A percentile compares a stretch with the other conserved stretches of the same genome.
These are phyloP conservation scores for Amphipoea oculea DNA, from an alignment of 2,888 invertebrate genomes.

Conservation along the genomic window DNA sequence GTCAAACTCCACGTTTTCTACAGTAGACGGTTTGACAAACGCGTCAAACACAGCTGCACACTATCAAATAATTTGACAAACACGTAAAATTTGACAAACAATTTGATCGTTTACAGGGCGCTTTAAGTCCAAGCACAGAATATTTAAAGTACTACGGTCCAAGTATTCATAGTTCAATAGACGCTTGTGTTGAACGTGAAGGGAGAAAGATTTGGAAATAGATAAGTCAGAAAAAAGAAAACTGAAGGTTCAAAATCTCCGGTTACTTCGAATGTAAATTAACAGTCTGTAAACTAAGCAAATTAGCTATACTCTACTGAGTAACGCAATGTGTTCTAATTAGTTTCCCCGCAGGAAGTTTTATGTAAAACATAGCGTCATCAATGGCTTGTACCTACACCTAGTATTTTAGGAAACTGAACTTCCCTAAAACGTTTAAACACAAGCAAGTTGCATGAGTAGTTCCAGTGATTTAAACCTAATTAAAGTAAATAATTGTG, in stretches of 20 bases:
- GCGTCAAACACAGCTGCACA: too few relatives aligned
- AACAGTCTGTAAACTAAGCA: constrained; percentile 8
- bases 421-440: constrained; percentile 30
- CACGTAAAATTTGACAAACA: too few relatives aligned
- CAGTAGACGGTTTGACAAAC: too few relatives aligned
- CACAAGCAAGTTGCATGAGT: constrained; percentile 33
- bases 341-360: background rate
- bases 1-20: too few relatives aligned
- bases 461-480: constrained; percentile 61
- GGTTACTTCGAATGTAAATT: background rate
- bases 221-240: background rate
- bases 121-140: too few relatives aligned
- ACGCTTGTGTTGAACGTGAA: constrained; percentile 37
- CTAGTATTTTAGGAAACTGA: constrained; percentile 5
- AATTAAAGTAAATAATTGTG: constrained; percentile 83
- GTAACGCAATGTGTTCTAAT: constrained; percentile 15
- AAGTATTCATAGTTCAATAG: constrained; percentile 39
- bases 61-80: too few relatives aligned
- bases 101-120: too few relatives aligned
- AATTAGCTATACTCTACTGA: constrained; percentile 21
- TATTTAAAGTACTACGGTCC: background rate
- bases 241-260: background rate
- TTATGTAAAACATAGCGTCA: background rate
- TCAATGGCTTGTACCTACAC: background rate
- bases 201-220: background rate